Evolutionary conservation across 2,888 invertebrate genomes (phyloP).

Genomic region (Dolichopus griseipennis): DNA sequence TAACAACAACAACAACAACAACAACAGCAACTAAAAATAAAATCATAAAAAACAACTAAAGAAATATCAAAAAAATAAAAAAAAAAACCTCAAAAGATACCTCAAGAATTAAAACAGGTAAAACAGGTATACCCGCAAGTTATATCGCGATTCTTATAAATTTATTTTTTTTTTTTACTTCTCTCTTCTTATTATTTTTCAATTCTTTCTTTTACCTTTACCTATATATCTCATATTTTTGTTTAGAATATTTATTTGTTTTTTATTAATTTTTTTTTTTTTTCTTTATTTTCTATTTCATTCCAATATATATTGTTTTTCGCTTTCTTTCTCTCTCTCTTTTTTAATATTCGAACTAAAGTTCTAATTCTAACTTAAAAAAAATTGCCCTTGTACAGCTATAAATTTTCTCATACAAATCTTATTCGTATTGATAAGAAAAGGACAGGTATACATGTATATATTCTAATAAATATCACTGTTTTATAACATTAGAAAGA

Average conservation of each 20-base stretch:
- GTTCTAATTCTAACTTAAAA: constrained; percentile 35
- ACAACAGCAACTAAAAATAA: constrained; percentile 10
- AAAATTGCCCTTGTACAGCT: constrained; percentile 23
- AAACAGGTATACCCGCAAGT: constrained; percentile 39
- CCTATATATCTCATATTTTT: background rate
- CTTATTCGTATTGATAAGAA: too few species aligned
- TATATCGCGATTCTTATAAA: constrained; percentile 14
- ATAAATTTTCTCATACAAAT: constrained; percentile 12
- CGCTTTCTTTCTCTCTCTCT: constrained; percentile 25
- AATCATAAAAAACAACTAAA: constrained; percentile 22
- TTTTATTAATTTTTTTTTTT: background rate
- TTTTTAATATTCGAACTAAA: constrained; percentile 24
- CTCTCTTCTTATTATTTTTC: background rate
- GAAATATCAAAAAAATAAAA: background rate
- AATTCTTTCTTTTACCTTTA: constrained; percentile 5
- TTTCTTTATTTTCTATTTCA: constrained; percentile 5
- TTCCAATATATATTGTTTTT: background rate
- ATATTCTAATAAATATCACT: too few species aligned
- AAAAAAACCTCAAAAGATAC: background rate
- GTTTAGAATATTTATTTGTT: background rate
- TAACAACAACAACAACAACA: too few species aligned
- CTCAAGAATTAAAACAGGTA: constrained; percentile 35
- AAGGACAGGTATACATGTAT: too few species aligned
- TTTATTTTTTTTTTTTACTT: constrained; percentile 3
- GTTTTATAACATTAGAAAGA: too few species aligned